phyloP scores from a whole-genome alignment of 1,140 invertebrate genomes.

The Drosophila hydei region DNA sequence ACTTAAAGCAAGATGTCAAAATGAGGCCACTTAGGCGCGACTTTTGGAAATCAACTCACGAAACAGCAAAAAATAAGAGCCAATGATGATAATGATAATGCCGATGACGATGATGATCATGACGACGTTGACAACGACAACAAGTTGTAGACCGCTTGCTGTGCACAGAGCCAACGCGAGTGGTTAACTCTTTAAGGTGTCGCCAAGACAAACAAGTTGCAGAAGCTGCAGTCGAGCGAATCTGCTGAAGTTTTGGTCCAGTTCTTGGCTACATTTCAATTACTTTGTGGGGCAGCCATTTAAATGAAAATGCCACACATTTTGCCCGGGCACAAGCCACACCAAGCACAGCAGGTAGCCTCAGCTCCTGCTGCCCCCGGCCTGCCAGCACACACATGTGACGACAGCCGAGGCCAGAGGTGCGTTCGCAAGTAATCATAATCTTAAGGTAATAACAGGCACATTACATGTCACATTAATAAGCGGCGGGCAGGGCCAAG shows the following conservation, averaged over 20 bases:
- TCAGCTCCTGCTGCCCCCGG: neutral
- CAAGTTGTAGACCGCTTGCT: conserved; percentile 70
- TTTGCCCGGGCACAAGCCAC: conserved; percentile 64
- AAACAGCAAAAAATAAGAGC: conserved; percentile 51
- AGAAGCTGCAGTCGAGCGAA: conserved; percentile 5
- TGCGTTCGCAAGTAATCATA: conserved; percentile 71
- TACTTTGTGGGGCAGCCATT: conserved; percentile 77
- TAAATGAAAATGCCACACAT: conserved; percentile 82
- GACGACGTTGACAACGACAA: conserved; percentile 21
- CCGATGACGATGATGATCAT: conserved; percentile 23
- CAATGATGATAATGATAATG: conserved; percentile 36
- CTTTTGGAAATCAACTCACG: conserved; percentile 69
- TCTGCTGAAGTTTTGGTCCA: conserved; percentile 24
- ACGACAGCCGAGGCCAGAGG: conserved; percentile 14
- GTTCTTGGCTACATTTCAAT: conserved; percentile 73
- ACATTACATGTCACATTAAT: conserved; percentile 82
- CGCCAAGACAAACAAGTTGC: conserved; percentile 76
- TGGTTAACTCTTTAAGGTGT: conserved; percentile 77
- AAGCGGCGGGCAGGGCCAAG: conserved; percentile 48
- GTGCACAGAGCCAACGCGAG: conserved; percentile 31
- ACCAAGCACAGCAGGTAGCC: conserved; percentile 45
- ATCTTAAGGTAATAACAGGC: conserved; percentile 81
- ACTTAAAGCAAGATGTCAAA: conserved; percentile 69
- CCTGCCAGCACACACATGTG: conserved; percentile 37
- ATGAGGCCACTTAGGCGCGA: conserved; percentile 79